A percentile compares a stretch with the other conserved stretches of the same genome.
phyloP scores from a whole-genome alignment of 2,797 vertebrate species.

The Aselliscus stoliczkanus region DNA sequence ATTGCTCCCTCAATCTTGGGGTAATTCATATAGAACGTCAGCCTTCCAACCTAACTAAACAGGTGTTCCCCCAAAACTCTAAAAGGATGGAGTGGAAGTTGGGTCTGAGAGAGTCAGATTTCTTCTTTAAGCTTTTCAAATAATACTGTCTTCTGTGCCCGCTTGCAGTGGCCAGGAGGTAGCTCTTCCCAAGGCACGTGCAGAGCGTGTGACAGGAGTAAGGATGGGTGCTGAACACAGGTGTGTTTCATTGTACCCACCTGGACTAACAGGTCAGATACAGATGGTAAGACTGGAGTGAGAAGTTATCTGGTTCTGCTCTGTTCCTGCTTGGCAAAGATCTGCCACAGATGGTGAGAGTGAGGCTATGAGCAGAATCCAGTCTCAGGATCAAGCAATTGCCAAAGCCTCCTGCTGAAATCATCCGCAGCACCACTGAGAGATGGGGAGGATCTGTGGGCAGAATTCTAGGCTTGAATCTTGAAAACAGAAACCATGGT shows the following conservation, averaged over 20 bases:
- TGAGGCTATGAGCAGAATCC: neutral
- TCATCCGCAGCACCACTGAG: neutral
- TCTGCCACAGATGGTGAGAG: constrained; percentile 47
- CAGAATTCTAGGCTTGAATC: constrained; percentile 7
- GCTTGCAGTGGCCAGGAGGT: neutral
- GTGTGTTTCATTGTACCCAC: neutral
- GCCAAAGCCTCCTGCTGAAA: constrained; percentile 10
- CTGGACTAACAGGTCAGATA: neutral
- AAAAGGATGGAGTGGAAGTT: neutral
- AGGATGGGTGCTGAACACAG: neutral
- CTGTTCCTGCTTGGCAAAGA: constrained; percentile 37
- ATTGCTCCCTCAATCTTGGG: neutral
- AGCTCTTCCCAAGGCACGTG: neutral
- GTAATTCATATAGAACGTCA: neutral
- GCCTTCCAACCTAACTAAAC: neutral
- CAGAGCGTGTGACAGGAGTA: neutral
- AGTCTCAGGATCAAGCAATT: neutral
- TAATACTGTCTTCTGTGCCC: neutral
- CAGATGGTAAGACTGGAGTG: constrained; percentile 36
- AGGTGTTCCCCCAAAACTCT: neutral
- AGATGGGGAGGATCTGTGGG: neutral
- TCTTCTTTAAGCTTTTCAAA: neutral
- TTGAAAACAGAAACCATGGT: neutral
- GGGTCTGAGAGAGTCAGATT: neutral
- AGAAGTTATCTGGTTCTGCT: constrained; percentile 39